Evolutionary conservation across 2,888 invertebrate species (phyloP), one percentile per base, ranked within the genome.

Genomic region (Caenorhabditis sinica): DNA sequence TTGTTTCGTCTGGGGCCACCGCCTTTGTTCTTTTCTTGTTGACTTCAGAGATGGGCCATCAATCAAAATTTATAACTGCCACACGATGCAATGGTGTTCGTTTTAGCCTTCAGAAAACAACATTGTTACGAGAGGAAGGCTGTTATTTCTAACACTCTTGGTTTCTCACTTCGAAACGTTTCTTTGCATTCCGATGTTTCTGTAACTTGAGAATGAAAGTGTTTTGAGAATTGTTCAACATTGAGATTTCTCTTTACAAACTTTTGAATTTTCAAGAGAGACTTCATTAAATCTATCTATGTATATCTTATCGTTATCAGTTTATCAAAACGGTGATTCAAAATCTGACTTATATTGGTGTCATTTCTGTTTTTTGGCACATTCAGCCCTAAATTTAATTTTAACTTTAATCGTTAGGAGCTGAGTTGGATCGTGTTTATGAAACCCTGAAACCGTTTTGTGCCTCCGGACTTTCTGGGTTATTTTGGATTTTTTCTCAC

Each of bases 61-160:
- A 76, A 76, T 76, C 76, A 76, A 66, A 76, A 60, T 76, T 68
- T 76, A 66, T 76, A 76, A 45, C 58, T 68, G 33, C 45, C 58
- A 53, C 40, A 53, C 36, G 23, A 20, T 4, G 40, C 56, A 23
- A 53, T 51, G 56, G 68, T 36, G 58, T 66, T 60, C 68, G 58
- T 36, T 65, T 43, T 23, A 17, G 23, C 25, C 17, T 36, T 33
- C 8, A 49, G 17, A 72, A 60, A 28, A 58, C 60, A 45, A n/a
- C 30, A 23, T 60, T 30, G 36, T n/a, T 40, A 43, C 45, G 45
- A 53, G 51, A 53, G 28, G 5, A 8, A 20, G n/a, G 51, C 33
- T 23, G 68, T 20, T 30, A 36, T 74, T 49, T 53, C n/a, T 51
- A 51, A 40, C 60, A 63, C 49, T 74, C 49, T 17, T 2, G 60